Percentiles rank a stretch among this genome's conserved stretches.
phyloP scores from a whole-genome alignment of 2,888 invertebrate genomes.

The Mythimna pallens region DNA sequence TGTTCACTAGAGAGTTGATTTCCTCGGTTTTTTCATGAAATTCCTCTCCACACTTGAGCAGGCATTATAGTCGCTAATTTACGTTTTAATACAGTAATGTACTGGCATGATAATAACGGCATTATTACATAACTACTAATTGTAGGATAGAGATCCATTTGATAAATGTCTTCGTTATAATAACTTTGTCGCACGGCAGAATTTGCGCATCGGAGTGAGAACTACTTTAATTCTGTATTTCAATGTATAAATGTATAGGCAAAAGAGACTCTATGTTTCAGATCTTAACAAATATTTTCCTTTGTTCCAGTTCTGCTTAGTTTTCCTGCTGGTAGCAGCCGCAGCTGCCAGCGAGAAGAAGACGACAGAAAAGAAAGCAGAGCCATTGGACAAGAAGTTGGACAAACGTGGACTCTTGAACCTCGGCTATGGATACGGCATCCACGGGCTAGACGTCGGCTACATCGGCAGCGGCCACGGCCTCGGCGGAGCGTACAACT shows the following conservation, averaged over 20 bases:
- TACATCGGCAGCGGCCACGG: conserved; percentile 92
- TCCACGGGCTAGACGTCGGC: conserved; percentile 94
- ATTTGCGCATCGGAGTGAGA: neutral
- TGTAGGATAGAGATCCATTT: conserved; percentile 8
- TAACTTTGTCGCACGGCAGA: neutral
- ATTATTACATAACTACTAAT: conserved; percentile 33
- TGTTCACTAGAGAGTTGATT: conserved; percentile 7
- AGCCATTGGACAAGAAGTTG: conserved; percentile 93
- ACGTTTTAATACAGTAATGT: conserved; percentile 9
- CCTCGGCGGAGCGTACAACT: conserved; percentile 88
- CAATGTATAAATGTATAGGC: neutral
- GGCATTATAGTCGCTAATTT: conserved; percentile 25
- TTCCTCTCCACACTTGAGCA: conserved; percentile 39
- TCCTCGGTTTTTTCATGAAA: conserved; percentile 45
- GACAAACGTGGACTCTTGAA: conserved; percentile 95
- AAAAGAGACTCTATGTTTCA: neutral
- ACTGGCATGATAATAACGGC: conserved; percentile 32
- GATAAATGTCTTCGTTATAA: conserved; percentile 11
- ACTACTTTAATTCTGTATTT: neutral
- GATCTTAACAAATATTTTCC: conserved; percentile 24
- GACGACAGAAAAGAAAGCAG: conserved; percentile 89
- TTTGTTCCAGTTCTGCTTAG: conserved; percentile 92
- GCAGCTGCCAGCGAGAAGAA: conserved; percentile 93
- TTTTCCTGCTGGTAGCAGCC: conserved; percentile 94
- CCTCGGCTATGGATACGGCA: conserved; percentile 95